These are phyloP conservation scores for Flexamia atlantica DNA, from an alignment of 2,888 invertebrate genomes.

Conservation along the genomic window DNA sequence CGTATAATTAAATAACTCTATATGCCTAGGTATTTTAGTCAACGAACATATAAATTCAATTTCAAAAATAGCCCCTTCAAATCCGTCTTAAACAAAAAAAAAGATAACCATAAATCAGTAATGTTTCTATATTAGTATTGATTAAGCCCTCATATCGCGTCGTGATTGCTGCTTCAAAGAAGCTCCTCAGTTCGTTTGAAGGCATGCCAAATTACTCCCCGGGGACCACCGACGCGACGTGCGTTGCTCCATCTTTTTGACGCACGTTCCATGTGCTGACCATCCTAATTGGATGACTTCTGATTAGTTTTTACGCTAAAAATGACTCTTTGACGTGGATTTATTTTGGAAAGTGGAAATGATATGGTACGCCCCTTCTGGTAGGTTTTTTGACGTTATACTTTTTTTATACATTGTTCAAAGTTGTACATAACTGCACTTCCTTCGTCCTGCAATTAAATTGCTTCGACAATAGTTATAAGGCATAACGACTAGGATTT, in stretches of 20 bases:
- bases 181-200: conserved; percentile 3
- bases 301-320: conserved; percentile 31
- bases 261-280: conserved; percentile 35
- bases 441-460: no score
- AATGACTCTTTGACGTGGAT: conserved; percentile 16
- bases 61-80: no score
- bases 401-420: no score
- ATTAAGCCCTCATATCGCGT: conserved; percentile 21
- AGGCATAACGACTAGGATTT: no score
- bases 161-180: background rate
- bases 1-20: no score
- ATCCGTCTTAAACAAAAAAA: background rate
- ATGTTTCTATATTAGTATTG: conserved; percentile 38
- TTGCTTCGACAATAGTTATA: no score
- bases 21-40: no score
- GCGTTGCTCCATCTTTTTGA: conserved; percentile 28
- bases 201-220: conserved; percentile 12
- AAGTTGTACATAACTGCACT: no score
- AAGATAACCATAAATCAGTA: conserved; percentile 13
- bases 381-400: no score
- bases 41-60: no score
- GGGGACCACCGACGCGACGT: conserved; percentile 12
- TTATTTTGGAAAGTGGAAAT: no score
- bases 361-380: no score
- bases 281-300: conserved; percentile 31